These are phyloP conservation scores for Latheticus oryzae DNA, from an alignment of 2,888 invertebrate genomes.

Conservation along the genomic window DNA sequence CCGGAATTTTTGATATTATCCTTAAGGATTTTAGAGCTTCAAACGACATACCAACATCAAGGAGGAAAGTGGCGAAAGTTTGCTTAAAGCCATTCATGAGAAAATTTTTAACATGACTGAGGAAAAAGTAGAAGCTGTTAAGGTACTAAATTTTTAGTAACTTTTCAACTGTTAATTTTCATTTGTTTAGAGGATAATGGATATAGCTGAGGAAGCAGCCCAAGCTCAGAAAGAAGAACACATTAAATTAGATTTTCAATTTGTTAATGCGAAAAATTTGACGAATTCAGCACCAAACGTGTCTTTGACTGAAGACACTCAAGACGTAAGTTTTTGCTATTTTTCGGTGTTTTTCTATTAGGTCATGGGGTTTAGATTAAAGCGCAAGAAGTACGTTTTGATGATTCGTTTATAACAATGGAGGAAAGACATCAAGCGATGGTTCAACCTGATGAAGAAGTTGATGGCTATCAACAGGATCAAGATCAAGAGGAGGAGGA, in stretches of 20 bases:
- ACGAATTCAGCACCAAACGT: constrained; percentile 67
- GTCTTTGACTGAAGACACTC: constrained; percentile 69
- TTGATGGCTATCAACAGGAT: constrained; percentile 55
- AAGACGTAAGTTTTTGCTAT: constrained; percentile 54
- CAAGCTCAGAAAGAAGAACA: constrained; percentile 70
- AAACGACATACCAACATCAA: constrained; percentile 78
- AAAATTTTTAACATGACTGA: constrained; percentile 91
- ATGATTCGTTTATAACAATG: constrained; percentile 51
- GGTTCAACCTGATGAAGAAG: constrained; percentile 53
- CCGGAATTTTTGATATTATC: too few relatives aligned
- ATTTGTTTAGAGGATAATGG: constrained; percentile 88
- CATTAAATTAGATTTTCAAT: constrained; percentile 72
- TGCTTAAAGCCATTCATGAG: constrained; percentile 85
- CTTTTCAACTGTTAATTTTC: constrained; percentile 8
- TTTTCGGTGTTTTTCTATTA: neutral
- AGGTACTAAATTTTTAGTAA: constrained; percentile 67
- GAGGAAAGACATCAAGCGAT: constrained; percentile 52
- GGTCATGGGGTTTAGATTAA: neutral
- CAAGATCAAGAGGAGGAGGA: constrained; percentile 49
- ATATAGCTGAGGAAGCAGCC: constrained; percentile 87
- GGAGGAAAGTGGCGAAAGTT: constrained; percentile 78
- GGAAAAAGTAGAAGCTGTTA: constrained; percentile 87
- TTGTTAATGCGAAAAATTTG: constrained; percentile 79
- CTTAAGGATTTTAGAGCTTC: constrained; percentile 82
- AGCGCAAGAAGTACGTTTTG: constrained; percentile 52